Evolutionary conservation across 2,113 vertebrate species (phyloP), one percentile per base, ranked within the genome.

Genomic region (Passer domesticus): DNA sequence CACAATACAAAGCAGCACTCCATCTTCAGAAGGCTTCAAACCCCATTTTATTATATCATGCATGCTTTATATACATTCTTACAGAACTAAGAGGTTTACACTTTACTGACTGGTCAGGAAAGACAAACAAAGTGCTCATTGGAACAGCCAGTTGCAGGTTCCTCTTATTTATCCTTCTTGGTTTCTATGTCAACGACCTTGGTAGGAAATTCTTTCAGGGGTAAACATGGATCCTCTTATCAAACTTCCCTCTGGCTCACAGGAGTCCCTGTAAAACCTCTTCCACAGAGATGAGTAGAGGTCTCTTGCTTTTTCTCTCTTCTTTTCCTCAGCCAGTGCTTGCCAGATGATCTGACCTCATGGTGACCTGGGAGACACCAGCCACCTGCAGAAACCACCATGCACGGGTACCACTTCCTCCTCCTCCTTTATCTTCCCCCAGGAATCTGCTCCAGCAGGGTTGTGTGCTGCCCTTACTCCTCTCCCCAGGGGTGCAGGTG

Each of bases 401-500:
- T 15, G 17, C 25, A 8, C 7, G 15, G 15, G 28, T 35, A 24
- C 8, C 4, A 50, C 30, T n/a, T n/a, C n/a, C 17, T 52, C 17
- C n/a, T 72, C 8, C 24, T 68, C 15, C 24, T 37, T 37, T 19
- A 4, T 41, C 24, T 70, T 87, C 13, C 28, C 17, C 7, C 4
- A 13, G 33, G 35, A 35, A 35, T 33, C 23, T 78, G 4, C 35
- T 66, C 16, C 30, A 62, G n/a, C 15, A 31, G 33, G 44, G 19
- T 35, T 69, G 73, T 68, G 16, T 44, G 25, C 47, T 92, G 30
- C 24, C 14, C 25, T 56, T 2, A 1, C 25, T 60, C 27, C 7
- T 73, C 27, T 35, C 15, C 18, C 6, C 1, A 1, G 7, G 3
- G 33, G 13, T 17, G 10, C 1, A 0, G 2, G 12, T 15, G 11